These are phyloP conservation scores for Drosophila sulfurigaster DNA, from an alignment of 1,140 invertebrate species.

Conservation along the genomic window DNA sequence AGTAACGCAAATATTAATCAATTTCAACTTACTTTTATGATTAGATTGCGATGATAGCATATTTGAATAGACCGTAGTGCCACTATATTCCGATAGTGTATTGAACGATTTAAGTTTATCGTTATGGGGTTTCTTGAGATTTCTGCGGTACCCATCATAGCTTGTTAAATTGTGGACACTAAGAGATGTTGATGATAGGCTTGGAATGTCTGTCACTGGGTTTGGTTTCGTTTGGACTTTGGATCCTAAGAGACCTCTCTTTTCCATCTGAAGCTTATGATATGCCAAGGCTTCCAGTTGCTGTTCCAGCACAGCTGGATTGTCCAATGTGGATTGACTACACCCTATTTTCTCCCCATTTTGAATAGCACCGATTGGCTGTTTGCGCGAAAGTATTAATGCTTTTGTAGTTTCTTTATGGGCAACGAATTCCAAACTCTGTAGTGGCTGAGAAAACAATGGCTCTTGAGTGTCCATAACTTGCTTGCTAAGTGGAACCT, in stretches of 20 bases:
- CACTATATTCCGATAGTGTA: neutral
- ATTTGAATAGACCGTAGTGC: slow-evolving; percentile 30
- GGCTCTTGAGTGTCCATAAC: slow-evolving; percentile 84
- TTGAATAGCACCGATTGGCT: slow-evolving; percentile 14
- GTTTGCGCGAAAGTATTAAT: slow-evolving; percentile 40
- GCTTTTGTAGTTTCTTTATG: slow-evolving; percentile 11
- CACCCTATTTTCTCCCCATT: slow-evolving; percentile 24
- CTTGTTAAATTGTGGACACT: slow-evolving; percentile 26
- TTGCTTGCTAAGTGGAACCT: slow-evolving; percentile 74
- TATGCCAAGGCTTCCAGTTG: slow-evolving; percentile 79
- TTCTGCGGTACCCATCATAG: slow-evolving; percentile 15
- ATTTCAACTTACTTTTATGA: slow-evolving; percentile 7
- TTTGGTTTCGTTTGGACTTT: slow-evolving; percentile 10
- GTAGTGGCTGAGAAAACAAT: slow-evolving; percentile 84
- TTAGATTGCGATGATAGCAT: slow-evolving; percentile 15
- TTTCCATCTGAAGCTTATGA: slow-evolving; percentile 82
- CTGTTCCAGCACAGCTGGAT: slow-evolving; percentile 76
- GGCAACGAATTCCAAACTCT: slow-evolving; percentile 35
- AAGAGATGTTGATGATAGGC: slow-evolving; percentile 48
- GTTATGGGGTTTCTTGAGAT: slow-evolving; percentile 11
- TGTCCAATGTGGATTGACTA: slow-evolving; percentile 70
- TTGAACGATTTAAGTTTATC: neutral
- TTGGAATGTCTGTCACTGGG: slow-evolving; percentile 24
- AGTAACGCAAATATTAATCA: too few species aligned
- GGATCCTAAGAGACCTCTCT: slow-evolving; percentile 59